Base-by-base conservation (phyloP, 1,140 invertebrate genomes). In the Bicyclus anynana region DNA sequence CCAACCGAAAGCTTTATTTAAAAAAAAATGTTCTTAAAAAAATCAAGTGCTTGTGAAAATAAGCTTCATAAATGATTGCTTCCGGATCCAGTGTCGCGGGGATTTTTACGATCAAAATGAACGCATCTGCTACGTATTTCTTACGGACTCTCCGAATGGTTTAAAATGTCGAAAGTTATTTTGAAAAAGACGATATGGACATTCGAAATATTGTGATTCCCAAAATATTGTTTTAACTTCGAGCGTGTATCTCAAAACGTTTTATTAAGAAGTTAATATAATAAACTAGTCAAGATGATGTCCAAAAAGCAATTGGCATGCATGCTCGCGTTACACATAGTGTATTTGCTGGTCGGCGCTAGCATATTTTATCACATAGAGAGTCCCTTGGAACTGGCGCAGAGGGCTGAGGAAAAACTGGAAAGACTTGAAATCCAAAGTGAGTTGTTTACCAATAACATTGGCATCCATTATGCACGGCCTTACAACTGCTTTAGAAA, bases 231-330 rank as follows among this genome's bases (percentile, higher is more conserved):
- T 50, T 52, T 29, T 21, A 47, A 29, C 44, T 42, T 54, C 35
- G 27, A 20, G 16, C 12, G 51, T 54, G 23, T 23, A 50, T 9
- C 50, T 9, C 16, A n/a, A 29, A 37, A 49, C 5, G 20, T 47
- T 27, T 42, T 27, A 49, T 26, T 16, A n/a, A 48, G 35, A 35
- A 38, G 23, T 58, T 54, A 52, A 63, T n/a, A 59, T 16, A 63
- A 62, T n/a, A 72, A 77, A 14, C 67, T 78, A 70, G 69, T 78
- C 83, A 90, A 90, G 73, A 91, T 91, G 89, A 95, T 95, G 94
- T 94, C 94, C 80, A 94, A 94, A 76, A 94, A 93, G 89, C 93
- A 95, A 89, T 93, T 94, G 91, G 90, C 94, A 37, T 91, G 93
- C 47, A 90, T 95, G 81, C 87, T 95, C 64, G 91, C 93, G 64